These are phyloP conservation scores for Odobenus rosmarus DNA, from an alignment of 2,113 vertebrate species.

Conservation along the genomic window DNA sequence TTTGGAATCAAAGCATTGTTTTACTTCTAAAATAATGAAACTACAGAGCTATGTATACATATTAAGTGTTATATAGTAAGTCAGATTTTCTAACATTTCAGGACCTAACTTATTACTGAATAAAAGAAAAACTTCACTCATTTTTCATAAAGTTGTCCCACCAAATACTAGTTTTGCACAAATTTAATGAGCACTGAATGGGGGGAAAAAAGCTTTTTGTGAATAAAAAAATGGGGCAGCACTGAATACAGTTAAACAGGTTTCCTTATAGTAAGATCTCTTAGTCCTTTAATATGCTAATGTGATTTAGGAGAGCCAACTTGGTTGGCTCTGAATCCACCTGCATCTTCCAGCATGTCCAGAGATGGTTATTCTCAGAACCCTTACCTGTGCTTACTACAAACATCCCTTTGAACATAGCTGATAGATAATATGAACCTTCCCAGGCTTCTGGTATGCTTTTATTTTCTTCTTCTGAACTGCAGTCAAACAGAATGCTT, in stretches of 20 bases:
- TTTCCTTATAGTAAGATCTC: neutral
- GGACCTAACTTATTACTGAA: neutral
- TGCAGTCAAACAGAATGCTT: neutral
- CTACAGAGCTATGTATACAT: neutral
- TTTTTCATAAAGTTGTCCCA: neutral
- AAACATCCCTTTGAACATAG: neutral
- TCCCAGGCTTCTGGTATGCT: neutral
- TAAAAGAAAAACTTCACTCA: neutral
- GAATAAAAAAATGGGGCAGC: neutral
- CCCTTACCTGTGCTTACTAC: neutral
- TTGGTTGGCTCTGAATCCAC: neutral
- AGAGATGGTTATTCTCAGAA: neutral
- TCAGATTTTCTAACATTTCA: constrained; percentile 32
- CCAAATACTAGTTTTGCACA: neutral
- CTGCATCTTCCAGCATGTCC: neutral
- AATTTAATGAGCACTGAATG: neutral
- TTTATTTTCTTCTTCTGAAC: neutral
- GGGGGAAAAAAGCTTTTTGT: neutral
- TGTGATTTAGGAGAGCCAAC: neutral
- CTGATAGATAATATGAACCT: neutral
- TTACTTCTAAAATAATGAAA: constrained; percentile 71
- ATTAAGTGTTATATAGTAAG: constrained; percentile 61
- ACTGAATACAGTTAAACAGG: neutral
- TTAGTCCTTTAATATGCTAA: neutral
- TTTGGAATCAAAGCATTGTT: constrained; percentile 75